Evolutionary conservation across 1,140 invertebrate genomes (phyloP), one percentile per base, ranked within the genome.

Genomic region (Rhopalosiphum padi): DNA sequence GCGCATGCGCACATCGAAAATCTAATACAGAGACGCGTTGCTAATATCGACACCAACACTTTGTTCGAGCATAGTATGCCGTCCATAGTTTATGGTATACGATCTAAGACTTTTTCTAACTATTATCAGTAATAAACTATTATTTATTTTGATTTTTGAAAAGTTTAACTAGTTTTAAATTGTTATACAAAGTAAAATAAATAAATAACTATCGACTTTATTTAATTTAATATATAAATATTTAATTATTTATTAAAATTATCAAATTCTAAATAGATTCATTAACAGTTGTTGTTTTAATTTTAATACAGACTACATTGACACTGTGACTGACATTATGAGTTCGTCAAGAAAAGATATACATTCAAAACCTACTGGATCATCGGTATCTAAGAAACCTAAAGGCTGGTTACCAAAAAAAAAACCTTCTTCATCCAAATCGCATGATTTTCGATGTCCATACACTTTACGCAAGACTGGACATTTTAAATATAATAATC

Each of bases 381-480:
- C 53, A 15, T 85, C 51, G 43, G 91, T 92, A 9, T 83, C 91
- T 22, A 22, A 37, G 22, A 35, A 86, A 53, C 48, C 51, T 43
- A 21, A 22, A 25, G 48, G 53, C 5, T 86, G 82, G 82, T 55
- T 41, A 41, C 41, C 86, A 43, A n/a, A 48, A 30, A 85, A 51
- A 30, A 43, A 43, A 55, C 91, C 91, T n/a, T 93, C 82, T 85
- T 82, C 91, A 5, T 93, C 91, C 22, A 82, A 93, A 83, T 51
- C 37, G 3, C 55, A 55, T 23, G 25, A 82, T 18, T 93, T 93
- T 85, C 4, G 18, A 1, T 93, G 91, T n/a, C 91, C 91, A 0
- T 93, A 93, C 51, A 93, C 77, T 2, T 86, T 93, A 55, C 91
- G 37, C 23, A 86, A 93, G 30, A 55, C 35, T 41, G 25, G 25